phyloP scores from a whole-genome alignment of 2,113 vertebrate genomes.

The Tiliqua scincoides region DNA sequence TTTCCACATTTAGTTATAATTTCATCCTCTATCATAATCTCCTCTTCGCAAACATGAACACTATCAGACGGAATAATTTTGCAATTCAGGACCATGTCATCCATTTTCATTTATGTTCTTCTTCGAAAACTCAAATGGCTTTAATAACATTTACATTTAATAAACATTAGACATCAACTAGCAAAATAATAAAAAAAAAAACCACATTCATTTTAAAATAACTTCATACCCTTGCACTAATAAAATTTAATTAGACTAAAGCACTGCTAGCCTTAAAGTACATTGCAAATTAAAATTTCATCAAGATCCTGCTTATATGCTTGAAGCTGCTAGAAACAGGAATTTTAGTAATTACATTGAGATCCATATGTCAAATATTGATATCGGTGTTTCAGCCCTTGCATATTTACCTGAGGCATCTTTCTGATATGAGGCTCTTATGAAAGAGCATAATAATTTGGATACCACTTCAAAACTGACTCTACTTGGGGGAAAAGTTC shows the following conservation, averaged over 20 bases:
- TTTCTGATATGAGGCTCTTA: constrained; percentile 7
- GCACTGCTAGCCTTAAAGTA: constrained; percentile 37
- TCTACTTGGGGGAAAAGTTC: constrained; percentile 11
- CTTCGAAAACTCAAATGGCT: constrained; percentile 23
- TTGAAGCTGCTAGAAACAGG: constrained; percentile 32
- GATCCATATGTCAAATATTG: constrained; percentile 33
- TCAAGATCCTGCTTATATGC: constrained; percentile 25
- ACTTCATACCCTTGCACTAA: constrained; percentile 36
- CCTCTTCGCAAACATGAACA: background rate
- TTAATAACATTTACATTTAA: constrained; percentile 39
- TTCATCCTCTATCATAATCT: background rate
- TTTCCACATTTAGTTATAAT: background rate
- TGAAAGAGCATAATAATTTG: constrained; percentile 33
- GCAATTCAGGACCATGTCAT: background rate
- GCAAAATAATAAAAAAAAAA: background rate
- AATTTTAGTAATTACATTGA: constrained; percentile 49
- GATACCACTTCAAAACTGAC: background rate
- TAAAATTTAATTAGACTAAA: constrained; percentile 50
- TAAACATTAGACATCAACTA: constrained; percentile 18
- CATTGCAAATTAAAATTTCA: constrained; percentile 56
- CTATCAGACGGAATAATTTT: background rate
- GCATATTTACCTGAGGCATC: constrained; percentile 21
- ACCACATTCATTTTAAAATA: constrained; percentile 39
- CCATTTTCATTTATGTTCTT: constrained; percentile 12
- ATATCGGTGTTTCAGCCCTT: constrained; percentile 31